Conservation (phyloP, 2,888 invertebrate genomes). For the Callinectes sapidus region DNA sequence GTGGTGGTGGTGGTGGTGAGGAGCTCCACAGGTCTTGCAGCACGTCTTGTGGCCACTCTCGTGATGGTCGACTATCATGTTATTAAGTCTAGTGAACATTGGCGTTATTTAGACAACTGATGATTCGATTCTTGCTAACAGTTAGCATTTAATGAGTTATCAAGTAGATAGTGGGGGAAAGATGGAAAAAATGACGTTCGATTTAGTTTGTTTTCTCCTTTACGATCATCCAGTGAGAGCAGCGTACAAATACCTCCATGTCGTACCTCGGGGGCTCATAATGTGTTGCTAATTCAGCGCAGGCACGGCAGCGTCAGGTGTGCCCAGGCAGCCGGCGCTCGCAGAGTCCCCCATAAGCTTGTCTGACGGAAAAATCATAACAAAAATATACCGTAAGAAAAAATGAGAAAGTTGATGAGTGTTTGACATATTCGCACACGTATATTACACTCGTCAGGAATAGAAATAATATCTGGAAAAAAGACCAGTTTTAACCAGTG, state of each 20-base stretch:
- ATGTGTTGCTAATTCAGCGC: not conserved
- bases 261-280: not conserved
- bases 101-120: not conserved
- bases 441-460: not conserved
- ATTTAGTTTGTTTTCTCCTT: not conserved
- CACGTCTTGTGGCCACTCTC: not conserved
- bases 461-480: not conserved
- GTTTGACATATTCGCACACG: not conserved
- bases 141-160: not conserved
- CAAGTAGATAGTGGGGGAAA: not conserved
- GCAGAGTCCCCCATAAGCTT: not conserved
- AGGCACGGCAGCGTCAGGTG: conserved; percentile 5
- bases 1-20: not conserved
- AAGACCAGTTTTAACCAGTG: not conserved
- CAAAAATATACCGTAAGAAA: not conserved
- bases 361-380: not conserved
- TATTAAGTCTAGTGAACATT: not conserved
- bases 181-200: not conserved
- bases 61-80: not conserved
- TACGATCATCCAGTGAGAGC: not conserved
- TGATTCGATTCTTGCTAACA: not conserved
- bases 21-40: not conserved
- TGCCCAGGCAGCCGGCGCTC: not conserved
- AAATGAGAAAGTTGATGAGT: not conserved
- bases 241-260: not conserved